Base-by-base conservation (phyloP, 2,797 vertebrate genomes). In the Neosalanx taihuensis region DNA sequence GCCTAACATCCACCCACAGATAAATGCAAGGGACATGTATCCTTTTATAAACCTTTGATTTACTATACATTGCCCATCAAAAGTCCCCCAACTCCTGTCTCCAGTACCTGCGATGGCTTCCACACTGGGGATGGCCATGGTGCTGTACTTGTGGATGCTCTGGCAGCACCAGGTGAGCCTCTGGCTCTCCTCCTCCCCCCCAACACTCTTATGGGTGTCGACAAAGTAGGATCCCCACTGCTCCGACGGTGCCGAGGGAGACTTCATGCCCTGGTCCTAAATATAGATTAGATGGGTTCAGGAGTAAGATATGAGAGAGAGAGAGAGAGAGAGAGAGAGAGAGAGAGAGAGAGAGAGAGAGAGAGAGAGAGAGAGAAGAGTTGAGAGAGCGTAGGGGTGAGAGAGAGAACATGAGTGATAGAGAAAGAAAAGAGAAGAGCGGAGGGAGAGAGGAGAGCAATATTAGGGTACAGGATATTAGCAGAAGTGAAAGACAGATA, bases 181-280 rank as follows among this genome's bases (percentile, higher is more conserved):
- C 68, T 89, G 85, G 5, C 76, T 83, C 69, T 94, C 94, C 69
- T 94, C 92, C 41, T 89, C 90, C 3, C 85, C 91, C 80, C 90
- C 94, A 70, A 75, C 81, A 17, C 87, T 84, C 9, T 81, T 85
- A 67, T 92, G 74, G 2, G 86, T 82, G 51, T 98, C 96, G 49
- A 93, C 75, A 80, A 99, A 99, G 90, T 95, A 98, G 49, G 96
- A 99, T 64, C 96, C 96, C 97, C 97, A 99, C 83, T 95, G 95
- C 68, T 92, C 89, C 72, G 96, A 99, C 5, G 80, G 59, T 0
- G 85, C 92, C 3, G 94, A 94, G 58, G 94, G 94, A 35, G 92
- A 84, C 87, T 95, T 92, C 83, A 90, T 89, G 64, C 92, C 89
- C 76, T 92, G 87, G 59, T 71, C 91, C 96, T 97, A 89, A 77